Percentiles rank a stretch among this genome's conserved stretches.
Conservation (phyloP, 2,113 vertebrate genomes). For the Danio rerio region DNA sequence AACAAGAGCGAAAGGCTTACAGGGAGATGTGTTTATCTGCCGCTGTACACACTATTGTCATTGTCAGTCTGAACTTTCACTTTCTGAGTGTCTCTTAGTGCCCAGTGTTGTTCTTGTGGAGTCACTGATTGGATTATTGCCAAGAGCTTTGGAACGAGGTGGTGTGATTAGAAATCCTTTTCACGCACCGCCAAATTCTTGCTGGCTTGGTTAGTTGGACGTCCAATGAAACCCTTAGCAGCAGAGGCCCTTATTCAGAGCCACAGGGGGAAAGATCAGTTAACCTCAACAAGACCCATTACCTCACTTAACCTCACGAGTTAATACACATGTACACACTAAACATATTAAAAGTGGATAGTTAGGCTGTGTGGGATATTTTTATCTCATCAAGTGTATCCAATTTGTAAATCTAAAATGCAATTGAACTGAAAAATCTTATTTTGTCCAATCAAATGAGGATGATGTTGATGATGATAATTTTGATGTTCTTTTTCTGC, state of each 20-base stretch:
- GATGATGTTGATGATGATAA: not conserved
- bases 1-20: not conserved
- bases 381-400: not conserved
- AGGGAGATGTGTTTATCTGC: not conserved
- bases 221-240: not conserved
- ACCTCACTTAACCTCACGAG: slow-evolving; percentile 7
- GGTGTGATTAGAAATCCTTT: slow-evolving; percentile 3
- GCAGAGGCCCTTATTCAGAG: not conserved
- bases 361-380: not conserved
- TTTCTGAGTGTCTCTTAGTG: not conserved
- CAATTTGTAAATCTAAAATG: too few relatives aligned
- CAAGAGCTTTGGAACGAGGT: not conserved
- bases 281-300: not conserved
- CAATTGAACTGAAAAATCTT: too few relatives aligned
- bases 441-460: not conserved
- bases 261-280: not conserved
- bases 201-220: not conserved
- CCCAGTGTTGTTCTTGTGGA: not conserved
- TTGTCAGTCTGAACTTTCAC: not conserved
- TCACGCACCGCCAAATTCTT: not conserved
- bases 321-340: not conserved
- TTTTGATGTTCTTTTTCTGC: slow-evolving; percentile 24
- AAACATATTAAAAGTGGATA: not conserved
- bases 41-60: not conserved
- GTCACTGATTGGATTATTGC: not conserved